Evolutionary conservation across 2,888 invertebrate species (phyloP).

Genomic region (Tenthredo mesomela): DNA sequence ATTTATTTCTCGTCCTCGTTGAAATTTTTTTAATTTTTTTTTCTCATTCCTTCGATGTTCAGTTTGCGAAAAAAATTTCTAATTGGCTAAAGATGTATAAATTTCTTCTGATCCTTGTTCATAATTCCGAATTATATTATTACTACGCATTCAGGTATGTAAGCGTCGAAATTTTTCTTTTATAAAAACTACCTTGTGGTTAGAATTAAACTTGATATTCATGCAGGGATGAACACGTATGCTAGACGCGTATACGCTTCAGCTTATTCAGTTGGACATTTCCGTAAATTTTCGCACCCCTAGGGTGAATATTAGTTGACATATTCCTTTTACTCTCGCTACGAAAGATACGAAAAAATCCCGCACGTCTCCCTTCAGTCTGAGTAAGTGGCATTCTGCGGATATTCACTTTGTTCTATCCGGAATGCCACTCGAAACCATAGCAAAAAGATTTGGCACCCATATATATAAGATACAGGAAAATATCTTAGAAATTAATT

Average conservation of each 20-base stretch:
- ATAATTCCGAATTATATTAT: neutral
- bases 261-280: constrained; percentile 35
- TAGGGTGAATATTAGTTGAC: constrained; percentile 15
- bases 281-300: neutral
- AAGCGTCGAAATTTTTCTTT: neutral
- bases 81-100: neutral
- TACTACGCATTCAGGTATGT: too few species aligned
- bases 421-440: neutral
- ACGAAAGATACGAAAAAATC: neutral
- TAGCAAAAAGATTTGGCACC: neutral
- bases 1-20: neutral
- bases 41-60: too few species aligned
- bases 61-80: neutral
- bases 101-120: neutral
- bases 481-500: neutral
- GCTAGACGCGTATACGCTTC: constrained; percentile 7
- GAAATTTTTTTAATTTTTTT: neutral
- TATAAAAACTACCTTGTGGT: neutral
- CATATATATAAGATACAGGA: too few species aligned
- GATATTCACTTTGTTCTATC: neutral
- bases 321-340: neutral
- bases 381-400: neutral
- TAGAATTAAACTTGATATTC: constrained; percentile 36
- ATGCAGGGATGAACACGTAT: constrained; percentile 10
- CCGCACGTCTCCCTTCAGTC: neutral